Evolutionary conservation across 1,140 invertebrate genomes (phyloP).

Genomic region (Batillaria attramentaria): DNA sequence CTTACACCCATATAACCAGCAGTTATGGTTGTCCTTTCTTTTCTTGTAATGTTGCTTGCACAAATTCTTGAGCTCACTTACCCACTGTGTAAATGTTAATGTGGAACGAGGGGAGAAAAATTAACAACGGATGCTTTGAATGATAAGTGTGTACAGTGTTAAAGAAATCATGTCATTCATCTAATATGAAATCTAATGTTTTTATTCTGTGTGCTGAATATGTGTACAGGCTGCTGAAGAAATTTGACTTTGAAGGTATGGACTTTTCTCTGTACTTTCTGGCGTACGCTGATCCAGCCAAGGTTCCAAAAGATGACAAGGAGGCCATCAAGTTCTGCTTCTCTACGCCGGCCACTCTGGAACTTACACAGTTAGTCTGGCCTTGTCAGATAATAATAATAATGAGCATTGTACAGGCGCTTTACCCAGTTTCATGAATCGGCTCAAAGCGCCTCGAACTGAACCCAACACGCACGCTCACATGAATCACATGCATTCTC

Average conservation of each 20-base stretch:
- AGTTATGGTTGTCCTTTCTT: no score
- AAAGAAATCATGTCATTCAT: no score
- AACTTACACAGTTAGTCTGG: constrained; percentile 87
- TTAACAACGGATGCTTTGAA: no score
- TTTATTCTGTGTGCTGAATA: background rate
- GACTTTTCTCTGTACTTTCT: constrained; percentile 95
- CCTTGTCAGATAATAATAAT: background rate
- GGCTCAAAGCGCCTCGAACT: no score
- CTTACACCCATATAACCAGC: no score
- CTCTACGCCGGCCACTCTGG: constrained; percentile 88
- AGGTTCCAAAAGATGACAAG: constrained; percentile 79
- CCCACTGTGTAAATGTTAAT: background rate
- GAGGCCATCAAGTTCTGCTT: constrained; percentile 85
- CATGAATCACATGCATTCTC: no score
- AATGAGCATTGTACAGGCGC: background rate
- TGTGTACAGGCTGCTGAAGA: constrained; percentile 79
- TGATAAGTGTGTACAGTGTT: no score
- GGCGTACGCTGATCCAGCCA: constrained; percentile 86
- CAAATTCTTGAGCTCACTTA: no score
- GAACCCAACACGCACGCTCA: no score
- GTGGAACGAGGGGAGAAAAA: no score
- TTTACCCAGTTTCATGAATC: no score
- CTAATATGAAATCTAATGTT: background rate
- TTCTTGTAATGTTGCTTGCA: no score
- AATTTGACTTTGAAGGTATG: constrained; percentile 90